Conservation (phyloP, 1,140 invertebrate genomes). For the Caligus rogercresseyi region DNA sequence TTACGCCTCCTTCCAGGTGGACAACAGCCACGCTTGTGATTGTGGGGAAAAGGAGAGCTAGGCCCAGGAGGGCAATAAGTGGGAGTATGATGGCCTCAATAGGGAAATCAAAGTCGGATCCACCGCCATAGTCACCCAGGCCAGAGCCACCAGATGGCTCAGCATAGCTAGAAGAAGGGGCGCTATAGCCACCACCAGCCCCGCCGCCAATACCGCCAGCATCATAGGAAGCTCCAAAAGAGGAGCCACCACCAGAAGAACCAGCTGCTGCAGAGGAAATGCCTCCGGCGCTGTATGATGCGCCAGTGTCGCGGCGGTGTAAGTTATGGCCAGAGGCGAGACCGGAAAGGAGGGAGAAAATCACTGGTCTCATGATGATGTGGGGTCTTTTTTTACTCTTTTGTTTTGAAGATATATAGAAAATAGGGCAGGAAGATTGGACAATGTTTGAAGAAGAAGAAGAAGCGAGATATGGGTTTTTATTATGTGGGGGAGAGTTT, state of each 20-base stretch:
- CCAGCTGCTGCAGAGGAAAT: no score
- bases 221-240: neutral
- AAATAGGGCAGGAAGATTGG: neutral
- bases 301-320: neutral
- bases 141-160: neutral
- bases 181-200: neutral
- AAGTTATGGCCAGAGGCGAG: neutral
- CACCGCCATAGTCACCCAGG: conserved; percentile 1
- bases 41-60: conserved; percentile 15
- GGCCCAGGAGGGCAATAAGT: conserved; percentile 7
- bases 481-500: neutral
- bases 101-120: conserved; percentile 5
- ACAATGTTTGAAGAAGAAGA: neutral
- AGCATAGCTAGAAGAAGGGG: conserved; percentile 11
- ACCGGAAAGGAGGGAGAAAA: neutral
- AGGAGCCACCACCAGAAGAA: neutral
- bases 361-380: neutral
- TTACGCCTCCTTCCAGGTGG: neutral
- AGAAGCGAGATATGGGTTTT: neutral
- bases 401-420: no score
- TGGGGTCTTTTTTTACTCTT: neutral
- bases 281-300: neutral
- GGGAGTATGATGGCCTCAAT: conserved; percentile 5
- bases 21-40: neutral
- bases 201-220: neutral